Conservation (phyloP, 2,888 invertebrate genomes). For the Copidosoma aretas region DNA sequence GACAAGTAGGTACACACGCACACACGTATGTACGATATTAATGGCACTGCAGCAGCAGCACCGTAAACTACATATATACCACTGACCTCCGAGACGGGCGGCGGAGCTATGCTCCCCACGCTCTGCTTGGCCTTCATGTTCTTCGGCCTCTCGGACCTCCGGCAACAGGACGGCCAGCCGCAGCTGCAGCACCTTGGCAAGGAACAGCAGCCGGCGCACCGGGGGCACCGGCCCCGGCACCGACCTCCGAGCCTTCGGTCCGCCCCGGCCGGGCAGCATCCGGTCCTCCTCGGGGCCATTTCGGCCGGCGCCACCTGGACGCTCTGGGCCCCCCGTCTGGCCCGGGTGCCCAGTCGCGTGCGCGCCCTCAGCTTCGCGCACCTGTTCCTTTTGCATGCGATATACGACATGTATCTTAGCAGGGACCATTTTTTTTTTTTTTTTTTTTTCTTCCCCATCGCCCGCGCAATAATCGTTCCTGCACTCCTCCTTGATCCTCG, state of each 20-base stretch:
- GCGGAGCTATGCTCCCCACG: slow-evolving; percentile 59
- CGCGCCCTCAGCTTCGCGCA: slow-evolving; percentile 2
- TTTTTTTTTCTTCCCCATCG: too few relatives aligned
- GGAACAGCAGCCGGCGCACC: slow-evolving; percentile 39
- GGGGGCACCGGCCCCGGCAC: slow-evolving; percentile 51
- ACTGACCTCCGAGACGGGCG: slow-evolving; percentile 59
- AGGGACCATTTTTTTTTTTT: slow-evolving; percentile 28
- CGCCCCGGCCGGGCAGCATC: slow-evolving; percentile 56
- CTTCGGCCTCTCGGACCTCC: slow-evolving; percentile 48
- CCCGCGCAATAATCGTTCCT: slow-evolving; percentile 46
- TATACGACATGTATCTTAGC: too few relatives aligned
- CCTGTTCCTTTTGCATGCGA: not conserved
- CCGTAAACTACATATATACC: too few relatives aligned
- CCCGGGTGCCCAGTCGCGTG: not conserved
- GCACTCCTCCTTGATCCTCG: slow-evolving; percentile 55
- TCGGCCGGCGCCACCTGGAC: not conserved
- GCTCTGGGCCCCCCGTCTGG: slow-evolving; percentile 5
- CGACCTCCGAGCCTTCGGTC: slow-evolving; percentile 54
- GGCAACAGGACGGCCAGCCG: slow-evolving; percentile 16
- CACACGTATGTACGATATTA: too few relatives aligned
- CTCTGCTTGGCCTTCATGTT: slow-evolving; percentile 60
- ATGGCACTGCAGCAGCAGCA: too few relatives aligned
- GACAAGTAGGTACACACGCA: too few relatives aligned
- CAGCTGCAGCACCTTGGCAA: slow-evolving; percentile 22
- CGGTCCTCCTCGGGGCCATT: slow-evolving; percentile 4